phyloP scores from a whole-genome alignment of 2,888 invertebrate genomes.

The Ophion ellenae region DNA sequence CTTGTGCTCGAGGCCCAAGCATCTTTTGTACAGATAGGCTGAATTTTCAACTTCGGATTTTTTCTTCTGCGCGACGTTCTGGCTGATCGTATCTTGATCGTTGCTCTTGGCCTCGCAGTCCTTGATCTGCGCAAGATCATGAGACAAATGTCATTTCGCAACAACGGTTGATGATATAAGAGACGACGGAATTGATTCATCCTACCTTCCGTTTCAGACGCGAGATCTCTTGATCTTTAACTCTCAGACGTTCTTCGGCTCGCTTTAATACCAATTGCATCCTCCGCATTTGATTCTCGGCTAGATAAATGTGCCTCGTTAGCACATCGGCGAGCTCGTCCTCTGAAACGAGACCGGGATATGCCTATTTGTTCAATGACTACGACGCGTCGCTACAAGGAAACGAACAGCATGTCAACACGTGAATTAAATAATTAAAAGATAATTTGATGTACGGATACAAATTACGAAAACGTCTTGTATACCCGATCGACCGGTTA shows the following conservation, averaged over 20 bases:
- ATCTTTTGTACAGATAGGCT: constrained; percentile 76
- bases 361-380: neutral
- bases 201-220: constrained; percentile 76
- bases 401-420: neutral
- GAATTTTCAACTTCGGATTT: constrained; percentile 73
- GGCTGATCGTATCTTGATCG: constrained; percentile 71
- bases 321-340: constrained; percentile 73
- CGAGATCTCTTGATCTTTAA: constrained; percentile 76
- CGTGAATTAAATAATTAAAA: constrained; percentile 28
- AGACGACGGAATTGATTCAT: neutral
- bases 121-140: constrained; percentile 71
- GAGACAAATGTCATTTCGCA: constrained; percentile 7
- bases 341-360: constrained; percentile 66
- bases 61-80: constrained; percentile 71
- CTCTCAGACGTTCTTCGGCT: constrained; percentile 73
- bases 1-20: constrained; percentile 75
- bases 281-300: constrained; percentile 75
- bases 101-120: constrained; percentile 74
- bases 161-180: constrained; percentile 18
- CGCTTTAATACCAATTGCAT: constrained; percentile 73
- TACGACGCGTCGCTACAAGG: neutral
- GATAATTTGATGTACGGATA: constrained; percentile 17
- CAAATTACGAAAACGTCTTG: constrained; percentile 24
- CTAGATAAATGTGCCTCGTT: constrained; percentile 75
- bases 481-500: constrained; percentile 1